phyloP scores from a whole-genome alignment of 2,113 vertebrate species.

The Gobiocypris rarus region DNA sequence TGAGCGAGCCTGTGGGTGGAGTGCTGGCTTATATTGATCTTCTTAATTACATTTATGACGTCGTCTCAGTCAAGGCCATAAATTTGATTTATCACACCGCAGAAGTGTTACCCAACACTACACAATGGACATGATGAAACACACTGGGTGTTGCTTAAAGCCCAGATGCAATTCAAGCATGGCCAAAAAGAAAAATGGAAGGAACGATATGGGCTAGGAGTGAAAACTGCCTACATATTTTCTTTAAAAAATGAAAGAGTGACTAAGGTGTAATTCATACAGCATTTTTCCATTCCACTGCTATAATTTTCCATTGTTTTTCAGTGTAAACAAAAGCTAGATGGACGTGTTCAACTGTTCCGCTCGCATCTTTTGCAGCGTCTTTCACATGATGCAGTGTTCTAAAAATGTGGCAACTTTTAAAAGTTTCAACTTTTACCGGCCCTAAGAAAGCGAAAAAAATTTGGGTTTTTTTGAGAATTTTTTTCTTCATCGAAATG shows the following conservation, averaged over 20 bases:
- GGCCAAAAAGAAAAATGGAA: neutral
- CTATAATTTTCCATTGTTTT: too few relatives aligned
- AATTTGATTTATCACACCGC: slow-evolving; percentile 77
- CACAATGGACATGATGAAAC: slow-evolving; percentile 21
- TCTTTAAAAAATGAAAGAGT: neutral
- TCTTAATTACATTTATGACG: slow-evolving; percentile 75
- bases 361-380: too few relatives aligned
- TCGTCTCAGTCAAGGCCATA: slow-evolving; percentile 66
- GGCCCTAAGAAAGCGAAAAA: too few relatives aligned
- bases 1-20: slow-evolving; percentile 61
- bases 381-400: too few relatives aligned
- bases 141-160: neutral
- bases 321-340: too few relatives aligned
- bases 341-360: too few relatives aligned
- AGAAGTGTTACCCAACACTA: slow-evolving; percentile 22
- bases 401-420: too few relatives aligned
- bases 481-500: too few relatives aligned
- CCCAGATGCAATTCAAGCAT: neutral
- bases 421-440: too few relatives aligned
- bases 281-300: too few relatives aligned
- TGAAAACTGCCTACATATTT: neutral
- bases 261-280: neutral
- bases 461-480: too few relatives aligned
- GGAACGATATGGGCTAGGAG: neutral
- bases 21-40: slow-evolving; percentile 70